Percentiles rank a stretch among this genome's conserved stretches.
Conservation (phyloP, 2,113 vertebrate species). For the Steatornis caripensis region DNA sequence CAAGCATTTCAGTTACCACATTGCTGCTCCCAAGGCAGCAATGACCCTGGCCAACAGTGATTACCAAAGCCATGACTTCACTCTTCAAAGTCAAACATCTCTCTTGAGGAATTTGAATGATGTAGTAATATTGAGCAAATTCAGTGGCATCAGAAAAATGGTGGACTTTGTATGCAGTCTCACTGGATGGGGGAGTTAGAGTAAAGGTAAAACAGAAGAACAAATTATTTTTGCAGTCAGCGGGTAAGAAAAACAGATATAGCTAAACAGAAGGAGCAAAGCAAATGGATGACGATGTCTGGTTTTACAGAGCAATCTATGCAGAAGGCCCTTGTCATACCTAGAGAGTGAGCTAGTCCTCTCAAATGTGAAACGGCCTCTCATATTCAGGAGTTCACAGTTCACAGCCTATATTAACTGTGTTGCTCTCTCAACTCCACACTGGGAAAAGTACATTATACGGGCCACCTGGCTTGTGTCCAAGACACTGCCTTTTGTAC, state of each 20-base stretch:
- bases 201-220: not conserved
- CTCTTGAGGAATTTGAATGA: constrained; percentile 1
- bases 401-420: not conserved
- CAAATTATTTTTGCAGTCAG: not conserved
- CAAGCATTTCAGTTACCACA: not conserved
- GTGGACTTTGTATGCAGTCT: not conserved
- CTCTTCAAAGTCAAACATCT: not conserved
- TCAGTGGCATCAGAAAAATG: not conserved
- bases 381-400: not conserved
- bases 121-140: not conserved
- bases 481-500: not conserved
- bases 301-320: not conserved
- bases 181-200: not conserved
- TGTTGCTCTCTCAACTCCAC: not conserved
- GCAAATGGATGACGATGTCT: not conserved
- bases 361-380: not conserved
- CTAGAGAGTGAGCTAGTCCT: not conserved
- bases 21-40: not conserved
- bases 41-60: not conserved
- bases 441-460: not conserved
- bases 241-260: not conserved
- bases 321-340: not conserved
- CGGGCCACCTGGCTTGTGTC: not conserved
- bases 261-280: not conserved
- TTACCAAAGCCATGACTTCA: constrained; percentile 44